Percentiles rank a stretch among this genome's conserved stretches.
These are phyloP conservation scores for Danio choprae DNA, from an alignment of 2,797 vertebrate species.

Conservation along the genomic window DNA sequence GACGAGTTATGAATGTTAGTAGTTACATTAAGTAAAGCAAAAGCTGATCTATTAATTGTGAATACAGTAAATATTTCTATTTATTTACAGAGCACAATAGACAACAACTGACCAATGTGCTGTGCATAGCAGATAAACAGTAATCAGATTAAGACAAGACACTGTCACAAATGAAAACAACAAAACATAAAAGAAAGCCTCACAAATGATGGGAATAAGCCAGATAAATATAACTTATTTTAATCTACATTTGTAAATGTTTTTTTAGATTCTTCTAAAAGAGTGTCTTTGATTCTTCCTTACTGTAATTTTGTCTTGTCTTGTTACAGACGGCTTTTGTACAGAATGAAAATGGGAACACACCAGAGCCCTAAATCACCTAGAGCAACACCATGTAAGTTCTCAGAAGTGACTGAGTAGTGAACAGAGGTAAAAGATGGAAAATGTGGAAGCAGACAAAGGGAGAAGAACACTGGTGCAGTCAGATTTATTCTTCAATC, in stretches of 20 bases:
- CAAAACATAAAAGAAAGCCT: too few relatives aligned
- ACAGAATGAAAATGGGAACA: slow-evolving; percentile 84
- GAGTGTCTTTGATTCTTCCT: not conserved
- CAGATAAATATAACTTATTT: too few relatives aligned
- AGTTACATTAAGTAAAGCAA: not conserved
- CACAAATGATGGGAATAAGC: too few relatives aligned
- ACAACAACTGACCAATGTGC: too few relatives aligned
- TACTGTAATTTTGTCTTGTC: not conserved
- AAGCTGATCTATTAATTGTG: not conserved
- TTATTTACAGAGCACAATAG: too few relatives aligned
- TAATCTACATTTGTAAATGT: too few relatives aligned
- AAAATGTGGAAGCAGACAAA: slow-evolving; percentile 41
- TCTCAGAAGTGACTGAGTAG: not conserved
- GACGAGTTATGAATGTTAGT: not conserved
- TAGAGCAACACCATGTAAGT: slow-evolving; percentile 85
- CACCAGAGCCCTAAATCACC: slow-evolving; percentile 76
- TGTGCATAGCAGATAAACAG: too few relatives aligned
- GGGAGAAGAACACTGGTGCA: slow-evolving; percentile 29
- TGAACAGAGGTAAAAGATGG: slow-evolving; percentile 1
- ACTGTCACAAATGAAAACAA: too few relatives aligned
- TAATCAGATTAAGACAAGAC: too few relatives aligned
- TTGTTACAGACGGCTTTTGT: slow-evolving; percentile 80
- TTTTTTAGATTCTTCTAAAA: not conserved
- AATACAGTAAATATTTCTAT: too few relatives aligned
- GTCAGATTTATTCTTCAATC: slow-evolving; percentile 49